Conservation (phyloP, 2,797 vertebrate species). For the Artibeus jamaicensis region DNA sequence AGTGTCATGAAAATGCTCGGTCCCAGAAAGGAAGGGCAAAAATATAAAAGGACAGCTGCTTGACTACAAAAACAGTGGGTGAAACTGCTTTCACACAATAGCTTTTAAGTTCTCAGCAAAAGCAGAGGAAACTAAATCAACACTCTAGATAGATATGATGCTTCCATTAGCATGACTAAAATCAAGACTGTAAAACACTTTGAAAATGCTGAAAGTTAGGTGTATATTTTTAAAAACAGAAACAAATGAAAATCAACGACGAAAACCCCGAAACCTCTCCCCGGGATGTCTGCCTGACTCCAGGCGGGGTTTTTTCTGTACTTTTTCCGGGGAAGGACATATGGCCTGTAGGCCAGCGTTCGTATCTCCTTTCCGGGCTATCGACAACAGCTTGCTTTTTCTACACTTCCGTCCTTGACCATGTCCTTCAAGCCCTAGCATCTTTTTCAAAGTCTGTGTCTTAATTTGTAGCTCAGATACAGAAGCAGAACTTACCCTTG, state of each 20-base stretch:
- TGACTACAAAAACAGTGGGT: background rate
- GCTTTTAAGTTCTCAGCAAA: slow-evolving; percentile 9
- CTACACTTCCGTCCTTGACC: slow-evolving; percentile 40
- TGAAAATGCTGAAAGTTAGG: background rate
- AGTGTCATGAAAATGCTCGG: background rate
- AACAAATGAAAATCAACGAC: background rate
- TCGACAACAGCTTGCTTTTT: background rate
- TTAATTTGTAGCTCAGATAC: slow-evolving; percentile 66
- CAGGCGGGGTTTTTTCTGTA: background rate
- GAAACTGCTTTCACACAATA: background rate
- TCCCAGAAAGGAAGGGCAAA: background rate
- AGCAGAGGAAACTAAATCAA: background rate
- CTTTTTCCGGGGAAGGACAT: background rate
- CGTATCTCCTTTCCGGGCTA: background rate
- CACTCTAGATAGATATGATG: background rate
- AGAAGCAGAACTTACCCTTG: slow-evolving; percentile 55
- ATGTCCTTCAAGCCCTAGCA: slow-evolving; percentile 1
- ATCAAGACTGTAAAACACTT: background rate
- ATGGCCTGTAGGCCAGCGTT: background rate
- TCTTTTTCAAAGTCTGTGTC: slow-evolving; percentile 35
- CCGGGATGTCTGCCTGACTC: background rate
- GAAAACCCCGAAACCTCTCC: background rate
- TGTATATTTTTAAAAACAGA: background rate
- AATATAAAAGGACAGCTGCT: background rate
- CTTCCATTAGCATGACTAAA: slow-evolving; percentile 6